Evolutionary conservation across 2,888 invertebrate genomes (phyloP).

Genomic region (Arrhopalites spinosus): DNA sequence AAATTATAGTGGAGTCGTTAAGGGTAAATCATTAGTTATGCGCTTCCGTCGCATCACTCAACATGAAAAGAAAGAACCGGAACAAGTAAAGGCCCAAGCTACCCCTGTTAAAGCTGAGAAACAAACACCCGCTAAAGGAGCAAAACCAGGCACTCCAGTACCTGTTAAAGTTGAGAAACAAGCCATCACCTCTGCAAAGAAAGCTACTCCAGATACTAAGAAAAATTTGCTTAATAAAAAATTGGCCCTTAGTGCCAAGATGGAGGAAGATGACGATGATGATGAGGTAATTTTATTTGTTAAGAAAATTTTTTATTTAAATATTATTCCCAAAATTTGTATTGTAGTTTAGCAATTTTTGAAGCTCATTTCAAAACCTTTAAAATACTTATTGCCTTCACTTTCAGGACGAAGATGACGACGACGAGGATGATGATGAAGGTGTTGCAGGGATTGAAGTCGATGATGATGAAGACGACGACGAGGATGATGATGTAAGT

Average conservation of each 20-base stretch:
- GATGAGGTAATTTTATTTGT: constrained; percentile 38
- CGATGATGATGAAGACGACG: constrained; percentile 51
- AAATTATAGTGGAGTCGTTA: constrained; percentile 40
- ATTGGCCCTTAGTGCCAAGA: constrained; percentile 4
- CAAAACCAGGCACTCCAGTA: neutral
- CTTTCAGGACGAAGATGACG: constrained; percentile 30
- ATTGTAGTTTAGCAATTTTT: neutral
- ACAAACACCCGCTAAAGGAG: constrained; percentile 3
- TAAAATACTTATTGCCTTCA: constrained; percentile 6
- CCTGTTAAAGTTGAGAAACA: neutral
- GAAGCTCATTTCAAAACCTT: constrained; percentile 32
- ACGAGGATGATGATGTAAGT: constrained; percentile 43
- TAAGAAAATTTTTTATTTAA: too few relatives aligned
- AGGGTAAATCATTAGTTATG: constrained; percentile 49
- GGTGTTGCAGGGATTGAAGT: constrained; percentile 43
- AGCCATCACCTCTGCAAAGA: neutral
- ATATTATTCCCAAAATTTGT: neutral
- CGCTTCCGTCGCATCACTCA: constrained; percentile 45
- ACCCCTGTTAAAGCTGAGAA: constrained; percentile 10
- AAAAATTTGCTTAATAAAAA: neutral
- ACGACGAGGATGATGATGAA: constrained; percentile 41
- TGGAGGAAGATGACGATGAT: constrained; percentile 36
- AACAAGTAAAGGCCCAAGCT: neutral
- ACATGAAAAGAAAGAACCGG: constrained; percentile 18
- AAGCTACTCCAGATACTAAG: neutral